A percentile compares a stretch with the other conserved stretches of the same genome.
Conservation (phyloP, 2,113 vertebrate genomes). For the Cavia aperea region DNA sequence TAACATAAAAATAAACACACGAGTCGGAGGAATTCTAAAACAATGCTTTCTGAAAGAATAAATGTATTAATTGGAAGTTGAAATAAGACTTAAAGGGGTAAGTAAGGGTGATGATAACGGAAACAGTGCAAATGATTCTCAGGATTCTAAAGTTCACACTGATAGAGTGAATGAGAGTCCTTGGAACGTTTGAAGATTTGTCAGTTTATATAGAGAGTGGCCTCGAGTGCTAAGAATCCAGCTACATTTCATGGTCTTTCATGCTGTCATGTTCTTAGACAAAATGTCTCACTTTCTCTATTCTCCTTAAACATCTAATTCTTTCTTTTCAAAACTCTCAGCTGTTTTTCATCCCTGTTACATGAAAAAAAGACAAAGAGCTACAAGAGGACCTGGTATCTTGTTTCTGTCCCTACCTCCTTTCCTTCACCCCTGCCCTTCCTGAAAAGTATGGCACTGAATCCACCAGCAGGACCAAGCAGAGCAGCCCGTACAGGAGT, state of each 20-base stretch:
- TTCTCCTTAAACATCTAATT: neutral
- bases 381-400: neutral
- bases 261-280: neutral
- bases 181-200: conserved; percentile 2
- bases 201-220: neutral
- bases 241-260: neutral
- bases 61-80: neutral
- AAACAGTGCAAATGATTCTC: neutral
- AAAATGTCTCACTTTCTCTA: neutral
- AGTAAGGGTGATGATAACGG: neutral
- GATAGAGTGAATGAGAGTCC: neutral
- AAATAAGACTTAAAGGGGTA: neutral
- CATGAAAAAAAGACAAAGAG: conserved; percentile 6
- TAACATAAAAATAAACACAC: neutral
- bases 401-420: neutral
- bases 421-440: neutral
- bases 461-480: neutral
- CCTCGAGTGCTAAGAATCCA: neutral
- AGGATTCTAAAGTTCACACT: conserved; percentile 1
- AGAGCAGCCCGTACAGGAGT: neutral
- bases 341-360: neutral
- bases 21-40: neutral
- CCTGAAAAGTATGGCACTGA: neutral
- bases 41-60: neutral
- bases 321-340: neutral